Base-by-base conservation (phyloP, 2,888 invertebrate species). In the Eulithis prunata region DNA sequence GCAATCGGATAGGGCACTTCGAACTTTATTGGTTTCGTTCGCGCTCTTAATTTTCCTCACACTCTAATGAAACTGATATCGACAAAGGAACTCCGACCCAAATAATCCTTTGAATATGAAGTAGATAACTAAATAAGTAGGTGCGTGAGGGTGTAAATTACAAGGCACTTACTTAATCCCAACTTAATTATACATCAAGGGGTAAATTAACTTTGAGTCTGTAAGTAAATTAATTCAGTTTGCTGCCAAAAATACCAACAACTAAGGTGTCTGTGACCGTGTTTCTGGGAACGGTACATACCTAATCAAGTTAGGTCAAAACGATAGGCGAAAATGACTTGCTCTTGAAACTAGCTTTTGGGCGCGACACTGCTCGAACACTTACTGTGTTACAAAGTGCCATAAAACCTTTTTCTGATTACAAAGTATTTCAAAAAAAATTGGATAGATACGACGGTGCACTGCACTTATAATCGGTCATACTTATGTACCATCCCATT, bases 181-280 rank as follows among this genome's bases (percentile, higher is more conserved):
- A 62, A 62, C 38, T 54, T 65, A 51, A 62, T 62, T 66, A 66
- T 51, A 64, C 57, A 57, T 64, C 66, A 66, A 62, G 58, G 57
- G 51, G 57, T 60, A 57, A 59, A 59, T 54, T 65, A 49, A 59
- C 56, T 57, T 56, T 36, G 21, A 8, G 52, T 49, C 49, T 4
- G 49, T 49, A 49, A 49, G 21, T 49, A 49, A 49, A 49, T 49
- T 49, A 49, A 49, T 10, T 21, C 8, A 21, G 11, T 49, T 49
- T 49, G 49, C 21, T 21, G 21, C 6, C 21, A n/a, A 49, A 21
- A 49, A 21, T 21, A 11, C 49, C 21, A 21, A 49, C 11, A 11
- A 49, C 21, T 11, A 14, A 14, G 14, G 49, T 21, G 49, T 49
- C 14, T 51, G 21, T 36, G 55, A 49, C 43, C 38, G 21, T 21